A percentile compares a stretch with the other conserved stretches of the same genome.
These are phyloP conservation scores for Bellardia pandia DNA, from an alignment of 2,888 invertebrate genomes.

Conservation along the genomic window DNA sequence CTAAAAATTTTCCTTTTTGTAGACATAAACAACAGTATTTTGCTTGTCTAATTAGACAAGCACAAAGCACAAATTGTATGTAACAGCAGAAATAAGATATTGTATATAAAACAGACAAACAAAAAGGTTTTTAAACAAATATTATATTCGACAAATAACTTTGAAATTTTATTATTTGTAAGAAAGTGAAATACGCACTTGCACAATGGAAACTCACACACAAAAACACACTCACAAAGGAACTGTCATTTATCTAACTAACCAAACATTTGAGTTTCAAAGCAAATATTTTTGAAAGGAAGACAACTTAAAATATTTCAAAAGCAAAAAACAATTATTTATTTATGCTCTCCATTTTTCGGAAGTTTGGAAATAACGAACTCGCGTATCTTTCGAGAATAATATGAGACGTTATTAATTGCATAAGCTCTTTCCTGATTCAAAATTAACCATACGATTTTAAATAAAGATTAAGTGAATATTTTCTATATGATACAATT, in stretches of 20 bases:
- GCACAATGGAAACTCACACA: neutral
- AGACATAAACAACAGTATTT: slow-evolving; percentile 46
- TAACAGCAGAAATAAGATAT: neutral
- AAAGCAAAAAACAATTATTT: no score
- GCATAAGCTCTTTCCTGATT: no score
- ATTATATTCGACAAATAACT: slow-evolving; percentile 43
- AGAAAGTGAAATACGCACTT: slow-evolving; percentile 17
- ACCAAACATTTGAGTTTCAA: no score
- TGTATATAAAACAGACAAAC: neutral
- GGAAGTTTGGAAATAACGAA: no score
- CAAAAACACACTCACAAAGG: neutral
- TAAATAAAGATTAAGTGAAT: no score
- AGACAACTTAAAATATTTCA: no score
- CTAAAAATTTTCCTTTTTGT: neutral
- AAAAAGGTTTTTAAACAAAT: slow-evolving; percentile 5
- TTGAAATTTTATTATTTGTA: slow-evolving; percentile 52
- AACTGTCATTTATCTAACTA: neutral
- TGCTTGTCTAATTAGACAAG: slow-evolving; percentile 44
- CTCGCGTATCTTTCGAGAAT: no score
- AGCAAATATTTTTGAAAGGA: no score
- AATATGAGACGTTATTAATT: no score
- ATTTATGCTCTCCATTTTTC: no score
- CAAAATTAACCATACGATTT: no score
- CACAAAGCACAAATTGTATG: slow-evolving; percentile 28
- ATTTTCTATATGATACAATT: no score